These are phyloP conservation scores for Brachyhypopomus occidentalis DNA, from an alignment of 2,113 vertebrate genomes.

Conservation along the genomic window DNA sequence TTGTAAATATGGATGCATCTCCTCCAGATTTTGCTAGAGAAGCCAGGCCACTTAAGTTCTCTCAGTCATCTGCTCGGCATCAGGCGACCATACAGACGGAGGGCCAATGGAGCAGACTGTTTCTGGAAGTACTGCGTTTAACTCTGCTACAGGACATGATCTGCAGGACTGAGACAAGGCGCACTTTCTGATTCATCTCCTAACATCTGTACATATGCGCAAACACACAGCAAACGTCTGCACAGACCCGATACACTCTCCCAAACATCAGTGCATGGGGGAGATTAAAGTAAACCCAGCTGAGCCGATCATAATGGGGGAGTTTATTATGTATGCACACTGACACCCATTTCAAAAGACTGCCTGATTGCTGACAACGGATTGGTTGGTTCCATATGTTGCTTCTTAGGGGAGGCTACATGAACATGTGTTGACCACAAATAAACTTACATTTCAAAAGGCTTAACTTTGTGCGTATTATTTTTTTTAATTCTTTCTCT, in stretches of 20 bases:
- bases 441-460: conserved; percentile 31
- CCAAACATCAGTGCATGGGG: not conserved
- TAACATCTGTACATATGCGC: not conserved
- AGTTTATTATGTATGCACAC: conserved; percentile 4
- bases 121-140: conserved; percentile 81
- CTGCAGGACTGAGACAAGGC: conserved; percentile 33
- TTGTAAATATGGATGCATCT: conserved; percentile 5
- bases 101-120: conserved; percentile 69
- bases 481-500: not conserved
- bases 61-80: conserved; percentile 62
- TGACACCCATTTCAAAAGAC: not conserved
- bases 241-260: conserved; percentile 32
- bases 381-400: not conserved
- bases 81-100: conserved; percentile 72
- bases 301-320: not conserved
- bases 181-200: conserved; percentile 46
- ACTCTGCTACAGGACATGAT: conserved; percentile 13
- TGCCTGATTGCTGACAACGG: not conserved
- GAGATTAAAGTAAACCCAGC: not conserved
- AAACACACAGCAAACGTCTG: conserved; percentile 15
- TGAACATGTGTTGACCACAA: not conserved
- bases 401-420: not conserved
- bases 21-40: conserved; percentile 70
- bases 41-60: conserved; percentile 64
- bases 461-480: not conserved